These are phyloP conservation scores for Chamaedrilus cognettii DNA, from an alignment of 2,888 invertebrate genomes.

Conservation along the genomic window DNA sequence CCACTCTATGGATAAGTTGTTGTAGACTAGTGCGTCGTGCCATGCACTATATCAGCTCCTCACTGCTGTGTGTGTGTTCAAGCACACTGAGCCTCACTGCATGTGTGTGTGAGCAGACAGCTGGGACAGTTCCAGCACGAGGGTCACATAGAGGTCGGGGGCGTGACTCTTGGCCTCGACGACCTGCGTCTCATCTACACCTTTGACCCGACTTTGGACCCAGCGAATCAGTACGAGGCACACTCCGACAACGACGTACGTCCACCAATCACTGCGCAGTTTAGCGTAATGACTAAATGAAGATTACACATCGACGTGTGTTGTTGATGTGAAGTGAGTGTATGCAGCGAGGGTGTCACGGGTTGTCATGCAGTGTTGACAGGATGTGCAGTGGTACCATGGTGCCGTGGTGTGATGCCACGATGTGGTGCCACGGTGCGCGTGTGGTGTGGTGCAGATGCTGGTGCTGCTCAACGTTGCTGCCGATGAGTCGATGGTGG, in stretches of 20 bases:
- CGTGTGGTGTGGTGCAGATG: slow-evolving; percentile 59
- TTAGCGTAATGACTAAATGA: too few relatives aligned
- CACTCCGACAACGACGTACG: slow-evolving; percentile 79
- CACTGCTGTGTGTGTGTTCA: not conserved
- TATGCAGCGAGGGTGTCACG: too few relatives aligned
- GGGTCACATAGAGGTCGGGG: slow-evolving; percentile 74
- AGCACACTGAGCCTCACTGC: not conserved
- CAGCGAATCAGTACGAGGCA: slow-evolving; percentile 71
- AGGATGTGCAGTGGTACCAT: too few relatives aligned
- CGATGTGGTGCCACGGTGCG: too few relatives aligned
- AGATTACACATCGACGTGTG: too few relatives aligned
- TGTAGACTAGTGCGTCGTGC: slow-evolving; percentile 7
- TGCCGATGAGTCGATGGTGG: slow-evolving; percentile 85
- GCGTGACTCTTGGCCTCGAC: slow-evolving; percentile 68
- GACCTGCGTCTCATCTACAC: slow-evolving; percentile 72
- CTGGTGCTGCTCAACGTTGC: slow-evolving; percentile 86
- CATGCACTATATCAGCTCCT: not conserved
- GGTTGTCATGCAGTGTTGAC: too few relatives aligned
- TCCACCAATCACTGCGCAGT: too few relatives aligned
- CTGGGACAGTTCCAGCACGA: slow-evolving; percentile 72
- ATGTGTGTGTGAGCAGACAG: slow-evolving; percentile 31
- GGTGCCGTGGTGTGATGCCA: too few relatives aligned
- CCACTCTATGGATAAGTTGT: too few relatives aligned
- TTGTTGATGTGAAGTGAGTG: too few relatives aligned
- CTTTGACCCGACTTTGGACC: slow-evolving; percentile 61